Percentiles rank a stretch among this genome's conserved stretches.
Conservation (phyloP, 2,888 invertebrate species). For the Dynastes tityus region DNA sequence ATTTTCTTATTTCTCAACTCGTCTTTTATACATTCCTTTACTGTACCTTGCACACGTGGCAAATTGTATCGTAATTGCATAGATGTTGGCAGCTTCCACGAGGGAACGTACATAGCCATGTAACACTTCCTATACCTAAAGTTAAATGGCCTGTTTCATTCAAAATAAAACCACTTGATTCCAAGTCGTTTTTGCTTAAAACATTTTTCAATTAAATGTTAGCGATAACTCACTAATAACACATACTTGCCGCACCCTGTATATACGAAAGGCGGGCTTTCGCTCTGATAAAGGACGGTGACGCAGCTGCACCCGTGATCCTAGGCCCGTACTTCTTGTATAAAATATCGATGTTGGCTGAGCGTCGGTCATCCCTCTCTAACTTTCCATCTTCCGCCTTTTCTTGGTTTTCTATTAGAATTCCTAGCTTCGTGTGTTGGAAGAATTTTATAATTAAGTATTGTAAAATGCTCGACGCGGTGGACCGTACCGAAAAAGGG, state of each 20-base stretch:
- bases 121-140: too few relatives aligned
- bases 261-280: not conserved
- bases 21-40: too few relatives aligned
- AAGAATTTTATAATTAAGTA: slow-evolving; percentile 42
- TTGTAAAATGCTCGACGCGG: slow-evolving; percentile 5
- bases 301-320: slow-evolving; percentile 36
- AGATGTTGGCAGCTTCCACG: too few relatives aligned
- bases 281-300: slow-evolving; percentile 46
- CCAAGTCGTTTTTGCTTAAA: too few relatives aligned
- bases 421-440: slow-evolving; percentile 30
- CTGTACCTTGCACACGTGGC: too few relatives aligned
- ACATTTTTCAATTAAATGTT: too few relatives aligned
- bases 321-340: slow-evolving; percentile 41
- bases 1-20: too few relatives aligned
- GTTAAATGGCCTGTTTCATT: too few relatives aligned
- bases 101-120: too few relatives aligned
- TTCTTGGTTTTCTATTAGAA: slow-evolving; percentile 26
- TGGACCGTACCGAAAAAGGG: not conserved
- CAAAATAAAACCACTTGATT: too few relatives aligned
- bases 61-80: too few relatives aligned
- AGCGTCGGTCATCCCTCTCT: slow-evolving; percentile 2
- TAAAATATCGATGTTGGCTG: slow-evolving; percentile 38
- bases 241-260: not conserved
- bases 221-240: too few relatives aligned
- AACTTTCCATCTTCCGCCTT: not conserved